Evolutionary conservation across 2,888 invertebrate species (phyloP).

Genomic region (Heliconius aoede): DNA sequence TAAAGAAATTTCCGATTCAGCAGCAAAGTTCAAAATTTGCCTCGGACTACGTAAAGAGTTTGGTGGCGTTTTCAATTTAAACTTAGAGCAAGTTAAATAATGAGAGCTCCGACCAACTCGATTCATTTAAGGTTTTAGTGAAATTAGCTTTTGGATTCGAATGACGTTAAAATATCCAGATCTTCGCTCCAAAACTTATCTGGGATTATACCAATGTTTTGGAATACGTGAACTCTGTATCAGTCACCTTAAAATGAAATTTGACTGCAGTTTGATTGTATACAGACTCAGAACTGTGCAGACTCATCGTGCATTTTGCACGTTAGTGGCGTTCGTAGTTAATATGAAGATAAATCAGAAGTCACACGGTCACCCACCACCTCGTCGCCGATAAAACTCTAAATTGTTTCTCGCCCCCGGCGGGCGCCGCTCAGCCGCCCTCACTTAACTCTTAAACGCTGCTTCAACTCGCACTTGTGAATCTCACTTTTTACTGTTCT

Average conservation of each 20-base stretch:
- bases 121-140: constrained; percentile 83
- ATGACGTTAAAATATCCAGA: constrained; percentile 75
- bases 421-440: constrained; percentile 82
- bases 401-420: constrained; percentile 83
- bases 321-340: constrained; percentile 67
- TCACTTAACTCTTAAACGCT: constrained; percentile 83
- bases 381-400: constrained; percentile 79
- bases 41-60: constrained; percentile 81
- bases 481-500: constrained; percentile 83
- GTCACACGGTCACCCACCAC: constrained; percentile 66
- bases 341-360: constrained; percentile 80
- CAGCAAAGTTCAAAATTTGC: constrained; percentile 83
- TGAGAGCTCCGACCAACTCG: constrained; percentile 80
- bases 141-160: constrained; percentile 82
- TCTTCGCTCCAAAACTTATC: constrained; percentile 48
- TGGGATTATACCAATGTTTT: constrained; percentile 2
- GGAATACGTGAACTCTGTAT: not conserved
- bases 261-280: not conserved
- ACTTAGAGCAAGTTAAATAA: constrained; percentile 83
- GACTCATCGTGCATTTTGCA: constrained; percentile 68
- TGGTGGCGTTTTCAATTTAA: constrained; percentile 83
- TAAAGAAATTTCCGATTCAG: constrained; percentile 84
- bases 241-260: not conserved
- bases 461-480: constrained; percentile 83
- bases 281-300: too few relatives aligned